Percentiles rank a stretch among this genome's conserved stretches.
Conservation (phyloP, 2,113 vertebrate species). For the Leuciscus idus region DNA sequence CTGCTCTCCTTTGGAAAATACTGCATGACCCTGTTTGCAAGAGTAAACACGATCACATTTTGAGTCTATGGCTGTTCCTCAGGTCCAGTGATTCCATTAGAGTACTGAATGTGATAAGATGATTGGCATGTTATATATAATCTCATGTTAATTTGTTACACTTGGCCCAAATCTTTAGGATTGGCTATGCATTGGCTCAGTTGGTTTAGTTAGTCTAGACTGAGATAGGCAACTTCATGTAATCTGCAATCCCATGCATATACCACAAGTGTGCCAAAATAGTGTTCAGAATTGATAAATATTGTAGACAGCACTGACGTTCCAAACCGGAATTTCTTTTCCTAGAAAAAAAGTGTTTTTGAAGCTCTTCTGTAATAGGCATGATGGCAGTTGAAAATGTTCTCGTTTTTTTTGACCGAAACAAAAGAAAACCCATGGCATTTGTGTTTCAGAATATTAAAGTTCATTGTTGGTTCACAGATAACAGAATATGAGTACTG, state of each 20-base stretch:
- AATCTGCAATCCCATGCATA: conserved; percentile 38
- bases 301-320: background rate
- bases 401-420: background rate
- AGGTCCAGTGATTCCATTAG: conserved; percentile 20
- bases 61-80: conserved; percentile 29
- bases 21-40: background rate
- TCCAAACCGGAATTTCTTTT: background rate
- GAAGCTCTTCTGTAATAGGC: conserved; percentile 24
- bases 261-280: conserved; percentile 27
- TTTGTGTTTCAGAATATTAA: background rate
- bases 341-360: background rate
- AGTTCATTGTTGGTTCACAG: conserved; percentile 27
- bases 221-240: conserved; percentile 36
- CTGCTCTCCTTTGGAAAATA: background rate
- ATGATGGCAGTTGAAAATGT: conserved; percentile 12
- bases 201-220: conserved; percentile 3
- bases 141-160: conserved; percentile 4
- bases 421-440: background rate
- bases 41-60: background rate
- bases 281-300: conserved; percentile 18
- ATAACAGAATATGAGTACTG: conserved; percentile 15
- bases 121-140: conserved; percentile 14
- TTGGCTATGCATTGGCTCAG: conserved; percentile 45
- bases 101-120: conserved; percentile 22
- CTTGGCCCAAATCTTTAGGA: conserved; percentile 39